These are phyloP conservation scores for Nephrotoma appendiculata DNA, from an alignment of 2,888 invertebrate species.

Conservation along the genomic window DNA sequence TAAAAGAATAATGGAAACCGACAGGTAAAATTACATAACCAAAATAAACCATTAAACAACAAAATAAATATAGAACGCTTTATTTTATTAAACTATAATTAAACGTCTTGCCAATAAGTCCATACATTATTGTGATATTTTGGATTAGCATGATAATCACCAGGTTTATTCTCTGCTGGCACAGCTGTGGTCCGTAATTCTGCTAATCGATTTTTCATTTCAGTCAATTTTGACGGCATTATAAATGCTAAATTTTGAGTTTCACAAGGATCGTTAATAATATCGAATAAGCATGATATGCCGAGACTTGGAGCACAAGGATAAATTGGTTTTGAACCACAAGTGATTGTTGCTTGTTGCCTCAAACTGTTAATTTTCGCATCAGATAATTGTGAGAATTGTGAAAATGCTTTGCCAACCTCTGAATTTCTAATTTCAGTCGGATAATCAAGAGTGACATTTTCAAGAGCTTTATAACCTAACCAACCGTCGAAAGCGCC, in stretches of 20 bases:
- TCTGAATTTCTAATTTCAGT: constrained; percentile 18
- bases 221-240: not conserved
- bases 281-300: constrained; percentile 35
- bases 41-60: no score
- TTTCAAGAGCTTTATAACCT: constrained; percentile 20
- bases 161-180: constrained; percentile 31
- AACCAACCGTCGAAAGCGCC: constrained; percentile 19
- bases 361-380: constrained; percentile 19
- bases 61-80: not conserved
- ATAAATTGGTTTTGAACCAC: constrained; percentile 12
- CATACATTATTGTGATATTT: constrained; percentile 38
- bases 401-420: constrained; percentile 16
- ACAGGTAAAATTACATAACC: no score
- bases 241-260: constrained; percentile 20
- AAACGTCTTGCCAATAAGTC: constrained; percentile 40
- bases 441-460: constrained; percentile 16
- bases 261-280: constrained; percentile 38
- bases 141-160: constrained; percentile 37
- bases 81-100: not conserved
- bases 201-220: not conserved
- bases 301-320: constrained; percentile 20
- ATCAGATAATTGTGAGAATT: constrained; percentile 8
- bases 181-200: constrained; percentile 23
- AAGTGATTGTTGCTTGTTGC: constrained; percentile 18
- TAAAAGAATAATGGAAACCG: no score